Conservation (phyloP, 2,888 invertebrate genomes). For the Axea sp. region DNA sequence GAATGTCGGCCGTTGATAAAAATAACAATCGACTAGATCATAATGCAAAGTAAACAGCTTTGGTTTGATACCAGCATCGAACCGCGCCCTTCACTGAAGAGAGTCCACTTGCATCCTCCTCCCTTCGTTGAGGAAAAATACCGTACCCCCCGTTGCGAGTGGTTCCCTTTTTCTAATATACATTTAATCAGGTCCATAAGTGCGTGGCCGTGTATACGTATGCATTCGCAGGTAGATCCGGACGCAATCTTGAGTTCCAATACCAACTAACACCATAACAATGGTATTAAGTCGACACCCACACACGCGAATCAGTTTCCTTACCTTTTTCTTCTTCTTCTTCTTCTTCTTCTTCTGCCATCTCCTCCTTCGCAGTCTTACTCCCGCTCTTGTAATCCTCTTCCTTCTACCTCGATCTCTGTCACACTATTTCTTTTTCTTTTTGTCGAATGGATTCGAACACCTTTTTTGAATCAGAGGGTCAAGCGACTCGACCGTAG, state of each 20-base stretch:
- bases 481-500: slow-evolving; percentile 78
- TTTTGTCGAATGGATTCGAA: slow-evolving; percentile 74
- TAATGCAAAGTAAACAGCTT: slow-evolving; percentile 65
- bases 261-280: slow-evolving; percentile 68
- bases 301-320: slow-evolving; percentile 65
- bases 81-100: slow-evolving; percentile 71
- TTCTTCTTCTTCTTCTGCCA: slow-evolving; percentile 55
- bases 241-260: slow-evolving; percentile 66
- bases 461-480: slow-evolving; percentile 78
- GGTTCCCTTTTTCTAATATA: slow-evolving; percentile 74
- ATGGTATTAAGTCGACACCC: slow-evolving; percentile 75
- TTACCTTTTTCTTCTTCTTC: slow-evolving; percentile 60
- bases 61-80: slow-evolving; percentile 64
- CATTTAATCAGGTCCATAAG: slow-evolving; percentile 77
- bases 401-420: slow-evolving; percentile 57
- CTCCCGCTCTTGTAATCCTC: slow-evolving; percentile 48
- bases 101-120: slow-evolving; percentile 67
- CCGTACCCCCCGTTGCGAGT: slow-evolving; percentile 75
- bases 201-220: slow-evolving; percentile 64
- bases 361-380: slow-evolving; percentile 56
- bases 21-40: slow-evolving; percentile 67
- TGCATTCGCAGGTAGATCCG: slow-evolving; percentile 57
- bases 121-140: slow-evolving; percentile 72
- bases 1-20: slow-evolving; percentile 66
- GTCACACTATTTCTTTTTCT: slow-evolving; percentile 62